A percentile compares a stretch with the other conserved stretches of the same genome.
phyloP scores from a whole-genome alignment of 2,113 vertebrate species.

The Thunnus thynnus region DNA sequence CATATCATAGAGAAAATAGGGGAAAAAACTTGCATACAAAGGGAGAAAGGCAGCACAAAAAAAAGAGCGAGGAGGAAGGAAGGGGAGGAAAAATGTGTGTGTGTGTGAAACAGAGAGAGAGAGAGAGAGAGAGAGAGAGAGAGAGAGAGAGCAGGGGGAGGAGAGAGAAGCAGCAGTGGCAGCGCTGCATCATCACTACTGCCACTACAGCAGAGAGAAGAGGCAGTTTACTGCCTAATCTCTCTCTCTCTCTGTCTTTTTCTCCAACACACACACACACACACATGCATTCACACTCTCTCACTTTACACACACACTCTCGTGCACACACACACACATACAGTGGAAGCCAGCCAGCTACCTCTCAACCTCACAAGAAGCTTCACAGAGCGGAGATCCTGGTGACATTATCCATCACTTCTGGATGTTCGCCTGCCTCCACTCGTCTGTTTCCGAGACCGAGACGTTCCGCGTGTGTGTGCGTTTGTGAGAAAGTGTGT shows the following conservation, averaged over 20 bases:
- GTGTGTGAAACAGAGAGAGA: constrained; percentile 1
- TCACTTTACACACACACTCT: background rate
- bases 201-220: constrained; percentile 60
- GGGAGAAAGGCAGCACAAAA: background rate
- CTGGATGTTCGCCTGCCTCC: background rate
- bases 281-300: background rate
- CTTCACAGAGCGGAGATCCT: constrained; percentile 15
- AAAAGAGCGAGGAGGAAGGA: background rate
- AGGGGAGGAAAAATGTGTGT: background rate
- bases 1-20: too few species aligned
- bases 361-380: background rate
- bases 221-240: constrained; percentile 40
- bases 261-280: background rate
- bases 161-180: constrained; percentile 52
- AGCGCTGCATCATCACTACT: constrained; percentile 66
- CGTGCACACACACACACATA: background rate
- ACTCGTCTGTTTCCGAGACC: constrained; percentile 1
- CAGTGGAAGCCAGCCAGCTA: constrained; percentile 12
- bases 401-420: constrained; percentile 39
- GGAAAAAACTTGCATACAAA: too few species aligned
- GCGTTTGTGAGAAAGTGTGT: background rate
- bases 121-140: background rate
- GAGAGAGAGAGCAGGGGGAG: constrained; percentile 47
- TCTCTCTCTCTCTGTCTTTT: background rate
- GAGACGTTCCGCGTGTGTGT: background rate